Base-by-base conservation (phyloP, 2,888 invertebrate species). In the Drosophila setosimentum region DNA sequence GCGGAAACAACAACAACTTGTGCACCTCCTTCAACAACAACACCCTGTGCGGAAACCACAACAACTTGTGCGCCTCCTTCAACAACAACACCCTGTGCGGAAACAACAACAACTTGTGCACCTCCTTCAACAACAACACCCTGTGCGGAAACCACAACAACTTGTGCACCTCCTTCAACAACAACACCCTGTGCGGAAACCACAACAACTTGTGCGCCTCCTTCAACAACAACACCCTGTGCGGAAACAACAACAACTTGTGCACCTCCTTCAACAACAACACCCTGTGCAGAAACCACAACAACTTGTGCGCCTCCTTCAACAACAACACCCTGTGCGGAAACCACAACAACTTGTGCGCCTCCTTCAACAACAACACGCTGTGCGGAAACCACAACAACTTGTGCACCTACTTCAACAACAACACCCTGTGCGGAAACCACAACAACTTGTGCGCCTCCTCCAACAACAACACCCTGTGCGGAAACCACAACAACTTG, bases 201-300 rank as follows among this genome's bases (percentile, higher is more conserved):
- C 6, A 50, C 51, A 29, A 40, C 62, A 48, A 16, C 68, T 1
- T 24, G 35, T 27, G 10, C 21, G 2, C 51, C 68, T 10, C 40
- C 55, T 13, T 3, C 42, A 3, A 53, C 62, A 1, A 30, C 13
- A 49, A 61, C 35, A 0, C 35, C 55, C 10, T 32, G 10, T 2
- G 21, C 35, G 13, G 42, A 48, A 5, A n/a, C 40, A 7, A 18
- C 24, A 4, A 27, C 32, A 10, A 33, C 68, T 0, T 54, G 51
- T 16, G 29, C 37, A n/a, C 33, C 35, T 16, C 32, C 32, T 37
- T 0, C 3, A 3, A 18, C 30, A 3, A 42, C 53, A 24, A 35
- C 63, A 40, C 18, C 68, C 0, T 24, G 42, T 2, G 21, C 35
- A 18, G 42, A 48, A 5, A 0, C 42, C 51, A 3, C 40, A 58